These are phyloP conservation scores for Leptodirus hochenwartii DNA, from an alignment of 2,888 invertebrate genomes.

Conservation along the genomic window DNA sequence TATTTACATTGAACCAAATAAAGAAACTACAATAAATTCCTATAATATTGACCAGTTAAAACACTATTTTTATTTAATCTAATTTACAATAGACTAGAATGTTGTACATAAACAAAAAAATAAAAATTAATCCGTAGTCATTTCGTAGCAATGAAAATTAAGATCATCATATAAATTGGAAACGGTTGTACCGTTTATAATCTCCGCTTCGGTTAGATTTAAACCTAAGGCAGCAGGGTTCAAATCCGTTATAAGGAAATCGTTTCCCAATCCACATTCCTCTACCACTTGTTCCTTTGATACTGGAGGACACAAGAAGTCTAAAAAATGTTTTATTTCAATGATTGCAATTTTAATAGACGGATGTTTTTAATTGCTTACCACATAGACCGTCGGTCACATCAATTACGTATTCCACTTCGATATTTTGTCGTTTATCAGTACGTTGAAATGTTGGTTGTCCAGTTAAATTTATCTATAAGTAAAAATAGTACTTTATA, in stretches of 20 bases:
- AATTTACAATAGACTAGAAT: too few relatives aligned
- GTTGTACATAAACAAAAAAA: too few relatives aligned
- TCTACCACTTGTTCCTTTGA: slow-evolving; percentile 62
- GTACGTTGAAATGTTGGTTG: too few relatives aligned
- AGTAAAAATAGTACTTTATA: too few relatives aligned
- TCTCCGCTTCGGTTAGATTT: slow-evolving; percentile 31
- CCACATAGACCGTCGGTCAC: slow-evolving; percentile 23
- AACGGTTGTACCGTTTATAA: slow-evolving; percentile 27
- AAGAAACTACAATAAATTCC: too few relatives aligned
- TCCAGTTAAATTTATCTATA: too few relatives aligned
- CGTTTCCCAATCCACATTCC: slow-evolving; percentile 52
- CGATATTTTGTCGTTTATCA: slow-evolving; percentile 17
- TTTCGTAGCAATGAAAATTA: slow-evolving; percentile 34
- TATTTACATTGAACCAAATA: too few relatives aligned
- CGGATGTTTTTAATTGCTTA: slow-evolving; percentile 12
- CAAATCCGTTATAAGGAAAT: slow-evolving; percentile 34
- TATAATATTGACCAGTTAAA: too few relatives aligned
- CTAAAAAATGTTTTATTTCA: slow-evolving; percentile 21
- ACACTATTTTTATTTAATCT: too few relatives aligned
- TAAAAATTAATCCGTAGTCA: slow-evolving; percentile 18
- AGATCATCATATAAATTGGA: slow-evolving; percentile 33
- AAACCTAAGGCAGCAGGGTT: slow-evolving; percentile 32
- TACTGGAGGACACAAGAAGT: slow-evolving; percentile 39
- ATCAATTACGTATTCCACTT: slow-evolving; percentile 24
- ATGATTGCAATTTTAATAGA: slow-evolving; percentile 3